Evolutionary conservation across 64 coral and sea anemone species (phyloP), one percentile per base, ranked within the genome.

Genomic region (Dendrophyllia cribrosa): DNA sequence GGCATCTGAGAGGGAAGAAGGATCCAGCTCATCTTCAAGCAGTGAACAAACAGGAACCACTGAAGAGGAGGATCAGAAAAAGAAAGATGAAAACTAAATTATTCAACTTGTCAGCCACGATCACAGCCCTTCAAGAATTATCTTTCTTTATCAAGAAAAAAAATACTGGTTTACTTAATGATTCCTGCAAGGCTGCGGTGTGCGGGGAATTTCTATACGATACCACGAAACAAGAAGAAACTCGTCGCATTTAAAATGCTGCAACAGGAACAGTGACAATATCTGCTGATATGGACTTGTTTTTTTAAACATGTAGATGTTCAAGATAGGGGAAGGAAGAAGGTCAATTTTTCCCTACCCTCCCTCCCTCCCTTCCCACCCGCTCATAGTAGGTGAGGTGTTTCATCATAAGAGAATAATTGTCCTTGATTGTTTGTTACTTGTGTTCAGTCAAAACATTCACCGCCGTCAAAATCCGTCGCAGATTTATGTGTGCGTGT

Each of bases 21-120:
- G 77, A 21, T 53, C 87, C n/a, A 71, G 72, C 43, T 89, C 86
- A 21, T 89, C 86, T 21, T 84, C 80, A 68, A 67, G 61, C n/a
- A 84, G 19, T 26, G 80, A 83, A 13, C 62, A 84, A 68, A 84
- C 59, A 64, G 80, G 44, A 68, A 51, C 45, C 19, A 65, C 75
- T 61, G 89, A 79, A 83, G 65, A 79, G 62, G 82, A 89, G 26
- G 89, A 88, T 9, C 81, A 95, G 2, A 95, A 95, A 72, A 95
- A 95, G 88, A 95, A 95, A 78, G 93, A 95, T 25, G 93, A 95
- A 72, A 95, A 75, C 83, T 95, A 87, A 76, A 95, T 45, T 84
- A 63, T 84, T 67, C 9, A 61, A 84, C 10, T 22, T 46, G 19
- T 43, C 10, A 45, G 13, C 43, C 45, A 84, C 80, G 25, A 67